These are phyloP conservation scores for Heteromormyrus szaboi DNA, from an alignment of 2,797 vertebrate genomes.

Conservation along the genomic window DNA sequence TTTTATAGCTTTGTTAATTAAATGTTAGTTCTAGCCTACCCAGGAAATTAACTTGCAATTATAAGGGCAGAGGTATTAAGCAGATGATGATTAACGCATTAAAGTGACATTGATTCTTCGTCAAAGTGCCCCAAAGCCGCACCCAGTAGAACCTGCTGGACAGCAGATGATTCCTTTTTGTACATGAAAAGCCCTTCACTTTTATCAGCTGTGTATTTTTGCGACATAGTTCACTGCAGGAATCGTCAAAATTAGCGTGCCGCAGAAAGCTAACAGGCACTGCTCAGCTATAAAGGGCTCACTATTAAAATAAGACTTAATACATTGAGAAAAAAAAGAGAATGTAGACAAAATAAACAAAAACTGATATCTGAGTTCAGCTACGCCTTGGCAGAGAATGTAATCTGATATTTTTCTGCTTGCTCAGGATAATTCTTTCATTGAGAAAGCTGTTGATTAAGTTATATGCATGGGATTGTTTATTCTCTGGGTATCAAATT, in stretches of 20 bases:
- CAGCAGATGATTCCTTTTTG: background rate
- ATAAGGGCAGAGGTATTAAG: background rate
- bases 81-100: background rate
- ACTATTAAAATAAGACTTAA: background rate
- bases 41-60: background rate
- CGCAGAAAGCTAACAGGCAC: background rate
- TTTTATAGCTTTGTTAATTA: background rate
- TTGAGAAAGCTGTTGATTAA: background rate
- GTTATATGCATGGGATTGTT: slow-evolving; percentile 3
- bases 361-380: background rate
- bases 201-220: background rate
- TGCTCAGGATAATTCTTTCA: background rate
- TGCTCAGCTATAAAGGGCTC: background rate
- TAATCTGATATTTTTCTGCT: slow-evolving; percentile 2
- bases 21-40: background rate
- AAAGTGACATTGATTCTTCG: background rate
- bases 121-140: background rate
- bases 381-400: background rate
- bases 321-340: background rate
- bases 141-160: background rate
- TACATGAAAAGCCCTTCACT: background rate
- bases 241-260: background rate
- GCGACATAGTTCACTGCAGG: background rate
- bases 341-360: background rate
- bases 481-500: background rate